Percentiles rank a stretch among this genome's conserved stretches.
These are phyloP conservation scores for Gallinago stenura DNA, from an alignment of 2,797 vertebrate species.

Conservation along the genomic window DNA sequence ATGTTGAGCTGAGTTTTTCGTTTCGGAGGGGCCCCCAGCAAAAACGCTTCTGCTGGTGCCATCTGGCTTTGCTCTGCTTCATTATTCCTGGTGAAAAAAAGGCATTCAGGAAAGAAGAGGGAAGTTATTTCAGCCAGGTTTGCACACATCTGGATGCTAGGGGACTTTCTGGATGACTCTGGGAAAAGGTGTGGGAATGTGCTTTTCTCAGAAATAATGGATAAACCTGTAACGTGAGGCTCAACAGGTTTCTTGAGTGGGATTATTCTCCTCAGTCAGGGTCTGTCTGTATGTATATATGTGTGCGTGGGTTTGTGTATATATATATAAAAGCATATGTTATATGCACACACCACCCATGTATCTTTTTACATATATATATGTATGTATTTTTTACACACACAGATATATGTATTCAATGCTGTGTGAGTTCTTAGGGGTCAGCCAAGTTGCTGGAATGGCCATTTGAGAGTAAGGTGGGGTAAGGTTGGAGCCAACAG, in stretches of 20 bases:
- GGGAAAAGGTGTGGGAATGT: neutral
- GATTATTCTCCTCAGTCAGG: neutral
- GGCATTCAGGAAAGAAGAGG: neutral
- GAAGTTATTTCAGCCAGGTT: neutral
- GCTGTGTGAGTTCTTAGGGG: neutral
- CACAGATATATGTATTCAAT: accelerated
- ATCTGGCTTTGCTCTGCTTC: neutral
- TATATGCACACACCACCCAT: accelerated
- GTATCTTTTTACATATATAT: neutral
- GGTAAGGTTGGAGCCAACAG: neutral
- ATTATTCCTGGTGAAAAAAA: neutral
- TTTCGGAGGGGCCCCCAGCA: neutral
- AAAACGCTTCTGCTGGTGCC: neutral
- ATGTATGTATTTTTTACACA: neutral
- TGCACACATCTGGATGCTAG: neutral
- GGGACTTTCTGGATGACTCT: neutral
- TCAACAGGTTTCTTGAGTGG: neutral
- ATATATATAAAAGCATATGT: too few species aligned
- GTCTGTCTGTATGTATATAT: neutral
- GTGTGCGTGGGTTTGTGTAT: neutral
- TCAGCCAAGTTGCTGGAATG: neutral
- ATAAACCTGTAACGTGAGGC: neutral
- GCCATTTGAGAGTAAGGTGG: neutral
- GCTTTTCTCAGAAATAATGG: neutral
- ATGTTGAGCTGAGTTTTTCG: neutral